phyloP scores from a whole-genome alignment of 2,888 invertebrate species.

The Dysmachus trigonus region DNA sequence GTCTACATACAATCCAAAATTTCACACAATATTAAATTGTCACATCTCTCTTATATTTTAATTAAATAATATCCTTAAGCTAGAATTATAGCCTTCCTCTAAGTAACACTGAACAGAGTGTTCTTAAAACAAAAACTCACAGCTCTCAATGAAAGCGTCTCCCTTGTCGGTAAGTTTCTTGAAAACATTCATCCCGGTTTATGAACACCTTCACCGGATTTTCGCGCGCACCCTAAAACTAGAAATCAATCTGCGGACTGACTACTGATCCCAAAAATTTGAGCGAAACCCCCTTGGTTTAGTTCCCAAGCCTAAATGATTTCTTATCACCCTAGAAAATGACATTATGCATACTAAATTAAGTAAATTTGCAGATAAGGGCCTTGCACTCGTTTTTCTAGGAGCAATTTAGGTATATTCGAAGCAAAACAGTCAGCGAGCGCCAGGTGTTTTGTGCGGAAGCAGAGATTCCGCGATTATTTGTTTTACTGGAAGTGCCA shows the following conservation, averaged over 20 bases:
- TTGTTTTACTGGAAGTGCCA: neutral
- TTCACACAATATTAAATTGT: neutral
- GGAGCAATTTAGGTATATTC: neutral
- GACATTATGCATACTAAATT: neutral
- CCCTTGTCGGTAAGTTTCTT: constrained; percentile 5
- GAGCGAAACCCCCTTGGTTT: neutral
- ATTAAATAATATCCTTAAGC: too few relatives aligned
- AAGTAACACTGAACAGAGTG: neutral
- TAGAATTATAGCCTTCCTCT: neutral
- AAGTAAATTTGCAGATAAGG: neutral
- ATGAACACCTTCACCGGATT: neutral
- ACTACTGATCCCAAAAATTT: neutral
- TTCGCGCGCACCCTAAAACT: neutral
- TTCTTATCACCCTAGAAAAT: neutral
- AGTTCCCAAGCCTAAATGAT: neutral
- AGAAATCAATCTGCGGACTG: neutral
- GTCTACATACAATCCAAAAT: neutral
- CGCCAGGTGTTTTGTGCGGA: neutral
- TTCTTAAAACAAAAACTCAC: neutral
- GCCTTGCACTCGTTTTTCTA: neutral
- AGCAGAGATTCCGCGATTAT: neutral
- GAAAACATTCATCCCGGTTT: constrained; percentile 2
- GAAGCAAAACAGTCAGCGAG: neutral
- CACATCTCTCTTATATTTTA: neutral
- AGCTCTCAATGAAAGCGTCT: constrained; percentile 9